phyloP scores from a whole-genome alignment of 2,888 invertebrate genomes.

The Pharmacophagus antenor region DNA sequence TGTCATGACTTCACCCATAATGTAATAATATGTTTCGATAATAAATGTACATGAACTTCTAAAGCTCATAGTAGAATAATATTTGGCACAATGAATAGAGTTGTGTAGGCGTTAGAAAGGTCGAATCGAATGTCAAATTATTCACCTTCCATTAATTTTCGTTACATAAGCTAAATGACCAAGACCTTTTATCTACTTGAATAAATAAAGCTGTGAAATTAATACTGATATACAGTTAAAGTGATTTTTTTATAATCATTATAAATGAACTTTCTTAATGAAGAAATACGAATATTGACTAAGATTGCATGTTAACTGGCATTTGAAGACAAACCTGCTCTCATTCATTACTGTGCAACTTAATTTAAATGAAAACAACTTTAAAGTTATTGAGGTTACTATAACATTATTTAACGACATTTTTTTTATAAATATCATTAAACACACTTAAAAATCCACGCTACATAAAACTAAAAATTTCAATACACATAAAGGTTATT shows the following conservation, averaged over 20 bases:
- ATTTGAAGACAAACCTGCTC: too few species aligned
- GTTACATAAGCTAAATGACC: conserved; percentile 47
- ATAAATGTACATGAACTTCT: conserved; percentile 26
- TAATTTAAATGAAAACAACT: too few species aligned
- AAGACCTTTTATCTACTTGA: conserved; percentile 52
- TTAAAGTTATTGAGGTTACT: too few species aligned
- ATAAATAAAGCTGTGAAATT: conserved; percentile 36
- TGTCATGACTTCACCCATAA: conserved; percentile 22
- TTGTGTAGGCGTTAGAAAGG: conserved; percentile 53
- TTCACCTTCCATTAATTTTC: conserved; percentile 63
- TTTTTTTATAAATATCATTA: too few species aligned
- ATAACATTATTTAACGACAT: too few species aligned
- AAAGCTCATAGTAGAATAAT: conserved; percentile 23
- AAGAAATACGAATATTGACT: not conserved
- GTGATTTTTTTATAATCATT: not conserved
- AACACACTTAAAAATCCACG: too few species aligned
- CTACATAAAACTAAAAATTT: too few species aligned
- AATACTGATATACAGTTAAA: not conserved
- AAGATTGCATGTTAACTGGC: too few species aligned
- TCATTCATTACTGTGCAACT: too few species aligned
- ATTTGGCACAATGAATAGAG: conserved; percentile 39
- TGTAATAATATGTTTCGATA: conserved; percentile 27
- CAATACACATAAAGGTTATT: too few species aligned
- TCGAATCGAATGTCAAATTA: conserved; percentile 51
- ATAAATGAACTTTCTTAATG: not conserved